Evolutionary conservation across 2,113 vertebrate genomes (phyloP).

Genomic region (Paedocypris sp.): DNA sequence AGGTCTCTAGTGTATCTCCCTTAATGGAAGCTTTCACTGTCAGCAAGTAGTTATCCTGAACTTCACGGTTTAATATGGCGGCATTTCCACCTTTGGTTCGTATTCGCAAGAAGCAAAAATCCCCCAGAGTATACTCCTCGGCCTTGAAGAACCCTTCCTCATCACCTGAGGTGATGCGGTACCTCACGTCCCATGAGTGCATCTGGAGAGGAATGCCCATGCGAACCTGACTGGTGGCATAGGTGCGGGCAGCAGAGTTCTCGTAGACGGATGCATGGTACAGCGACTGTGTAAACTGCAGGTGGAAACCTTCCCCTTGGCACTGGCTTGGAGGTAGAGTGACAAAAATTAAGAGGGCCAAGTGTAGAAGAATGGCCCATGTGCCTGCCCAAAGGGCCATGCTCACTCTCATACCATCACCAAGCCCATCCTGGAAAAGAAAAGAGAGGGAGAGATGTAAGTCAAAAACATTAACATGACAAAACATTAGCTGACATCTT

Average conservation of each 20-base stretch:
- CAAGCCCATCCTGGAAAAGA: conserved; percentile 66
- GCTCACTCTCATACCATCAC: conserved; percentile 84
- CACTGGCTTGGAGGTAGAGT: conserved; percentile 58
- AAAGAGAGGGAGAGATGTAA: conserved; percentile 6
- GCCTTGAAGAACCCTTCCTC: conserved; percentile 97
- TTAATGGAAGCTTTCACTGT: conserved; percentile 86
- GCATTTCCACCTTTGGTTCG: conserved; percentile 96
- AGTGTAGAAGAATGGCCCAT: conserved; percentile 57
- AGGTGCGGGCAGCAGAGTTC: conserved; percentile 93
- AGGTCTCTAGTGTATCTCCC: conserved; percentile 85
- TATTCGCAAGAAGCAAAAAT: conserved; percentile 95
- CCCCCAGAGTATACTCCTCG: conserved; percentile 85
- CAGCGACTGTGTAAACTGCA: conserved; percentile 79
- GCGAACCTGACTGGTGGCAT: conserved; percentile 76
- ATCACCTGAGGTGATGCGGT: conserved; percentile 89
- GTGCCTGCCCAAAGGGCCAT: conserved; percentile 79
- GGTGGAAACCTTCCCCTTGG: conserved; percentile 58
- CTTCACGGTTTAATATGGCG: conserved; percentile 92
- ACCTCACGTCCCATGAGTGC: conserved; percentile 89
- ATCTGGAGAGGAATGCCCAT: conserved; percentile 83
- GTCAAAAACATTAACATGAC: neutral
- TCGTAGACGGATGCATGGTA: conserved; percentile 90
- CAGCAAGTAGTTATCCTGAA: conserved; percentile 90
- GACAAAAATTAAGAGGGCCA: conserved; percentile 70
- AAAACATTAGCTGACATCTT: neutral